These are phyloP conservation scores for Lates calcarifer DNA, from an alignment of 2,113 vertebrate genomes.

Conservation along the genomic window DNA sequence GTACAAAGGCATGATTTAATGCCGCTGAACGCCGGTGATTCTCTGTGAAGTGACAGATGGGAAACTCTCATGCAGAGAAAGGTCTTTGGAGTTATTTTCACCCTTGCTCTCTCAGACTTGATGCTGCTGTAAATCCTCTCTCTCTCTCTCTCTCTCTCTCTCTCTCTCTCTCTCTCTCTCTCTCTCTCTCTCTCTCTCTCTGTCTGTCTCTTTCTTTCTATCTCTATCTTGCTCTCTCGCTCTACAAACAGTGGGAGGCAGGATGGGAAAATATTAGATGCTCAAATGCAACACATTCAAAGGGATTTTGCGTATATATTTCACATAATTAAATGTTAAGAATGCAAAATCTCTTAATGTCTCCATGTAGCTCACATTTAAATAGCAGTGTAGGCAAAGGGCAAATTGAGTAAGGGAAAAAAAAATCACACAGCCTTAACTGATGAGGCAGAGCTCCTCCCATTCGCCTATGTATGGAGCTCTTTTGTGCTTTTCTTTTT, in stretches of 20 bases:
- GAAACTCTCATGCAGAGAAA: slow-evolving; percentile 62
- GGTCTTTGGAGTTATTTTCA: slow-evolving; percentile 70
- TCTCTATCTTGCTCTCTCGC: not conserved
- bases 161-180: slow-evolving; percentile 1
- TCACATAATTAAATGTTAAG: not conserved
- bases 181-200: not conserved
- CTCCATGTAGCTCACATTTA: not conserved
- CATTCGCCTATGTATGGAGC: not conserved
- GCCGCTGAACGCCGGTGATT: slow-evolving; percentile 35
- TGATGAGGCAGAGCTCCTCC: slow-evolving; percentile 18
- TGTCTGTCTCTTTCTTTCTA: not conserved
- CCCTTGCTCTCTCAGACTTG: slow-evolving; percentile 48
- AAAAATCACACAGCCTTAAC: not conserved
- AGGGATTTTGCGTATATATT: slow-evolving; percentile 19
- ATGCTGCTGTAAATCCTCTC: slow-evolving; percentile 51
- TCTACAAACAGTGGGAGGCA: slow-evolving; percentile 33
- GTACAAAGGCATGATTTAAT: slow-evolving; percentile 52
- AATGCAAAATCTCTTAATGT: not conserved
- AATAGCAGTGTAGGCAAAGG: not conserved
- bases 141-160: slow-evolving; percentile 3
- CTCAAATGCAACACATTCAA: slow-evolving; percentile 29
- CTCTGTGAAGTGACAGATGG: slow-evolving; percentile 60
- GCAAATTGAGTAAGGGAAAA: not conserved
- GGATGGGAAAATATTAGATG: slow-evolving; percentile 26
- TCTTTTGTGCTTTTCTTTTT: slow-evolving; percentile 29